phyloP scores from a whole-genome alignment of 92 coral and sea anemone genomes.

The Epizoanthus rinbou region DNA sequence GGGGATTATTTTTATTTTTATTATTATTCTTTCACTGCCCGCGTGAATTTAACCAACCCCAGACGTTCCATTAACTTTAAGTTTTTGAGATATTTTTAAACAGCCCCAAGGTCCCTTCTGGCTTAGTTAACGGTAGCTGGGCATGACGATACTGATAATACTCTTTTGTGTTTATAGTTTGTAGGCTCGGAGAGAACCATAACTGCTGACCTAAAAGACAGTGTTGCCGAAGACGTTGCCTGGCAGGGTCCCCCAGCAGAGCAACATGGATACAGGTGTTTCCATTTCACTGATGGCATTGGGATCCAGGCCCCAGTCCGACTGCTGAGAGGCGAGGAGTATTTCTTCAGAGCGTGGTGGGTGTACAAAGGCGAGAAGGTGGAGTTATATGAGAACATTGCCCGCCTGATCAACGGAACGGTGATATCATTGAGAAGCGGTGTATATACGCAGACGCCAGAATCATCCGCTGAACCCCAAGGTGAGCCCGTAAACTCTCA shows the following conservation, averaged over 20 bases:
- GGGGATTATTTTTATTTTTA: too few relatives aligned
- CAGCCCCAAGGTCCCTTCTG: too few relatives aligned
- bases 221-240: constrained; percentile 18
- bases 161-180: constrained; percentile 1
- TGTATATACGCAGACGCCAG: constrained; percentile 24
- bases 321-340: constrained; percentile 23
- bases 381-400: constrained; percentile 35
- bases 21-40: too few relatives aligned
- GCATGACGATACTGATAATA: not conserved
- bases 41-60: too few relatives aligned
- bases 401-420: constrained; percentile 30
- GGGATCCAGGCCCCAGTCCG: constrained; percentile 31
- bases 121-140: too few relatives aligned
- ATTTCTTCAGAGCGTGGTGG: constrained; percentile 44
- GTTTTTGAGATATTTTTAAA: too few relatives aligned
- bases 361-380: constrained; percentile 23
- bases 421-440: constrained; percentile 41
- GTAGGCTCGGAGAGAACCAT: constrained; percentile 38
- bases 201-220: constrained; percentile 37
- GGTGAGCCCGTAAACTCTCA: not conserved
- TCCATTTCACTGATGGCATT: constrained; percentile 38
- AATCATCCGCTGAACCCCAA: not conserved
- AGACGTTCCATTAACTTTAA: too few relatives aligned
- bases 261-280: constrained; percentile 31
- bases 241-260: constrained; percentile 47